These are phyloP conservation scores for Limnephilus marmoratus DNA, from an alignment of 2,888 invertebrate genomes.

Conservation along the genomic window DNA sequence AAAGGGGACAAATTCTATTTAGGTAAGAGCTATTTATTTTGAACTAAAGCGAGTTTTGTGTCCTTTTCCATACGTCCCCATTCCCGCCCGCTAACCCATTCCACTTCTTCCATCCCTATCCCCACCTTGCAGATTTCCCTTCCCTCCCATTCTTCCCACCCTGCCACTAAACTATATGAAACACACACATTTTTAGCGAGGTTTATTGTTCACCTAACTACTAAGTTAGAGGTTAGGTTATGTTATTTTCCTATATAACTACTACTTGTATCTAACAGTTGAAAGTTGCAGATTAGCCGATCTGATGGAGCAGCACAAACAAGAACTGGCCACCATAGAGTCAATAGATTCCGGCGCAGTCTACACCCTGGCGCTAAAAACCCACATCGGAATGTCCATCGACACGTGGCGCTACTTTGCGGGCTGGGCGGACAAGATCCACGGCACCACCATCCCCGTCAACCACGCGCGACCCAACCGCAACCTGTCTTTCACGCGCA, in stretches of 20 bases:
- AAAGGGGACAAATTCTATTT: slow-evolving; percentile 89
- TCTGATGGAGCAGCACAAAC: slow-evolving; percentile 95
- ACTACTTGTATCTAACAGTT: not conserved
- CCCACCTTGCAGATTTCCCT: too few species aligned
- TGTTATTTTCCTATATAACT: too few species aligned
- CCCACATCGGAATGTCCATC: slow-evolving; percentile 98
- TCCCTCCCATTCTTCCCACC: too few species aligned
- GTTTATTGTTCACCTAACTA: too few species aligned
- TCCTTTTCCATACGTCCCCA: too few species aligned
- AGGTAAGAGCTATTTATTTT: slow-evolving; percentile 74
- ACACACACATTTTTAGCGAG: too few species aligned
- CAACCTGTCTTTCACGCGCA: slow-evolving; percentile 91
- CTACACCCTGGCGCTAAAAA: slow-evolving; percentile 96
- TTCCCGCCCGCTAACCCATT: too few species aligned
- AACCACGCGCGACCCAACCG: slow-evolving; percentile 94
- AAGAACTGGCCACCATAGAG: slow-evolving; percentile 96
- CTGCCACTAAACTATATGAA: too few species aligned
- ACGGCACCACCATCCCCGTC: slow-evolving; percentile 94
- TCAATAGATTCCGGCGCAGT: slow-evolving; percentile 97
- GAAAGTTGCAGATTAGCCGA: slow-evolving; percentile 86
- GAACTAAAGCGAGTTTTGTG: not conserved
- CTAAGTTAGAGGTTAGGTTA: too few species aligned
- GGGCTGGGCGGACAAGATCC: slow-evolving; percentile 97
- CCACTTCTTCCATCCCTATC: too few species aligned
- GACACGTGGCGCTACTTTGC: slow-evolving; percentile 98